Base-by-base conservation (phyloP, 2,888 invertebrate genomes). In the Sipha maydis region DNA sequence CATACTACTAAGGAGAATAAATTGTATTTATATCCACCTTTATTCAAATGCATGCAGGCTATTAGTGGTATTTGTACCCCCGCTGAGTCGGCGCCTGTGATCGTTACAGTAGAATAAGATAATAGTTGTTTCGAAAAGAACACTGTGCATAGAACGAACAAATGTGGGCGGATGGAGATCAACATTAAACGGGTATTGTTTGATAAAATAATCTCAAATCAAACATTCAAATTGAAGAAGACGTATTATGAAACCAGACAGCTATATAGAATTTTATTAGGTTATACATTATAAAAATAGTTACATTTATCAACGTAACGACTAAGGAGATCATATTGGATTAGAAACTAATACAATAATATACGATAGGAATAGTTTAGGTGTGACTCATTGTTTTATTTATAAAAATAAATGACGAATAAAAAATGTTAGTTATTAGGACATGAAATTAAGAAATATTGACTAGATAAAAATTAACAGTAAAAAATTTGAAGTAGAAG, bases 171-270 rank as follows among this genome's bases (percentile, higher is more conserved):
- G 48, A 25, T 3, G 28, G 28, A 82, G 48, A 48, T 8, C 71
- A 54, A 1, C 31, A 83, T 48, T 21, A 14, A 71, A 28, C 17
- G 3, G 3, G 71, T 54, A 71, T 31, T 71, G 71, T 54, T 71
- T 31, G 48, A 83, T 54, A 83, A 83, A n/a, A 54, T 11, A 25
- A 83, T 83, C 41, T 71, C 14, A 8, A 34, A 83, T 71, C 38
- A 28, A 71, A 28, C 31, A 71, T 71, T 71, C 71, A 71, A 82
- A 71, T 71, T 48, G 21, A 31, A 48, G n/a, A 34, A 80, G n/a
- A 69, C 14, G 21, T 48, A 69, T 17, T 69, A 69, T 28, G 48
- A 48, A 48, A 31, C 17, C 48, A 54, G 48, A 69, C 28, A 48
- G 25, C 69, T 69, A 3, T 31, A 69, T 69, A 41, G 21, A 9